Evolutionary conservation across 64 coral and sea anemone genomes (phyloP), one percentile per base, ranked within the genome.

Genomic region (Montipora sp.): DNA sequence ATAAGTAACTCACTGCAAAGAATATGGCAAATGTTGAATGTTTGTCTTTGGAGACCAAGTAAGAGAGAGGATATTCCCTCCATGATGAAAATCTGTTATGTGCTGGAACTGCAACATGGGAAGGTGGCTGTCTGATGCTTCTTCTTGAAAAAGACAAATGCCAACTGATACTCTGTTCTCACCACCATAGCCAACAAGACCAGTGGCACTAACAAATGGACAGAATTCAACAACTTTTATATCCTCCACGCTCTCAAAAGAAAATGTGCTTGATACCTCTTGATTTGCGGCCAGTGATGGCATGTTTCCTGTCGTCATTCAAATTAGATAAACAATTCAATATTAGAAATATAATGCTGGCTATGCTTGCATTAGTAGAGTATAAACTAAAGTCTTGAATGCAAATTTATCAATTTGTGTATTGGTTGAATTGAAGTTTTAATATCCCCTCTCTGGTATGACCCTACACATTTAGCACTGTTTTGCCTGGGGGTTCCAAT

Each of bases 51-150:
- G 97, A 46, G 97, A 98, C 97, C 97, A 98, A 18, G 94, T 83
- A 67, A 98, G 91, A 18, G 84, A 83, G 5, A 94, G 88, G 2
- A 98, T 91, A 13, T 91, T 82, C 50, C 91, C 90, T 8, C 94
- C 94, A 94, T 98, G 94, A 20, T 94, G 91, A 60, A 98, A 94
- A 94, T 98, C 97, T 83, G 92, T 87, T 43, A 96, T 75, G 87
- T 96, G 97, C 50, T 98, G 83, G 88, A 98, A 98, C 89, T 92
- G 89, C 23, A 98, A 96, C 5, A 83, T 49, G n/a, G 63, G 48
- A 89, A 75, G 87, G 23, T 77, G 71, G 21, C 92, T 89, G 43
- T 95, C 85, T 20, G 79, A 50, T 61, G 95, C 85, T 51, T 98
- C 97, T 7, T 96, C 97, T 23, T 89, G 88, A 91, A 98, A 98